phyloP scores from a whole-genome alignment of 2,888 invertebrate genomes.

The Yponomeuta plumbellus region DNA sequence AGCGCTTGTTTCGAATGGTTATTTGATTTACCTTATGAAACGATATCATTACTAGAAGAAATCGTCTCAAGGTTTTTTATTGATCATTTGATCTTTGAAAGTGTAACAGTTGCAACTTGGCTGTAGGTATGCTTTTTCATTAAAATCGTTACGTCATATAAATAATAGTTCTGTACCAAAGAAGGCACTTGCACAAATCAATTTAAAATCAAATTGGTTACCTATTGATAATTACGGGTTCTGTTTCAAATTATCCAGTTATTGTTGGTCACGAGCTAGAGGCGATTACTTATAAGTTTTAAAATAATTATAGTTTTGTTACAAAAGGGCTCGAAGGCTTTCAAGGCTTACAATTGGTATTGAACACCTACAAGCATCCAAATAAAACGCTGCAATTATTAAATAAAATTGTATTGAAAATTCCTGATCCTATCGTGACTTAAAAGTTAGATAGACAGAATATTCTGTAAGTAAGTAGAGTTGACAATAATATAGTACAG shows the following conservation, averaged over 20 bases:
- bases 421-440: no score
- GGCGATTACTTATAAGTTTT: neutral
- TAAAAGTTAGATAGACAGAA: no score
- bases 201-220: slow-evolving; percentile 2
- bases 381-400: neutral
- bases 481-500: no score
- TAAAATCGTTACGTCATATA: no score
- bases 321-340: neutral
- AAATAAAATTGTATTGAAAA: neutral
- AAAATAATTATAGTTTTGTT: neutral
- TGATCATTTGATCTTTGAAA: no score
- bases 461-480: no score
- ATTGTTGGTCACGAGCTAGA: neutral
- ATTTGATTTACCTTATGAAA: no score
- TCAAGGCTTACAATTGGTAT: neutral
- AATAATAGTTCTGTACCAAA: neutral
- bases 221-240: neutral
- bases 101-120: no score
- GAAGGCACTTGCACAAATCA: neutral
- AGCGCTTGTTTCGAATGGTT: no score
- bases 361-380: neutral
- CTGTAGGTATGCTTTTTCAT: no score
- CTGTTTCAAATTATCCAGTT: neutral
- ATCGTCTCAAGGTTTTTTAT: no score
- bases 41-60: no score